A percentile compares a stretch with the other conserved stretches of the same genome.
Conservation (phyloP, 2,113 vertebrate genomes). For the Nansenia antarctica region DNA sequence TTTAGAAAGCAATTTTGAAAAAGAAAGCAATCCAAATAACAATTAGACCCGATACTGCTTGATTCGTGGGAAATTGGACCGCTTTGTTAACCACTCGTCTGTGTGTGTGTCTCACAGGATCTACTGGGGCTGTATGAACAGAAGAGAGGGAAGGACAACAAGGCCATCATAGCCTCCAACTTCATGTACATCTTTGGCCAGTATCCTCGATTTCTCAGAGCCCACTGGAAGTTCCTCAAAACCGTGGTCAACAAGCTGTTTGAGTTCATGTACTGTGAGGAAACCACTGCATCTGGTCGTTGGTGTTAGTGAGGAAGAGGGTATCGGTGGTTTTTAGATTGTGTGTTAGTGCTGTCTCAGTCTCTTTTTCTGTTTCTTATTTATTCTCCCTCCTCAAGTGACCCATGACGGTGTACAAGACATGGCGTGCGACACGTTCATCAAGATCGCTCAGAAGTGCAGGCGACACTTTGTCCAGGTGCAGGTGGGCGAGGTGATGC, state of each 20-base stretch:
- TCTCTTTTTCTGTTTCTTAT: background rate
- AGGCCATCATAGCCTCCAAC: constrained; percentile 99
- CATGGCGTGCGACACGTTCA: constrained; percentile 99
- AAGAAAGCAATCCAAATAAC: too few species aligned
- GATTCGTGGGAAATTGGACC: too few species aligned
- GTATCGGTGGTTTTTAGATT: too few species aligned
- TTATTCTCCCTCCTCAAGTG: constrained; percentile 74
- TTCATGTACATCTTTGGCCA: constrained; percentile 99
- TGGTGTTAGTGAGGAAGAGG: background rate
- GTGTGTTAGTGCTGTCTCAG: background rate
- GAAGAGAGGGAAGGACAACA: constrained; percentile 98
- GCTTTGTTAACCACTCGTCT: background rate
- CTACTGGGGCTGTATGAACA: constrained; percentile 97
- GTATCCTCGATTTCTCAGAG: constrained; percentile 95
- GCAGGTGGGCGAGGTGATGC: constrained; percentile 99
- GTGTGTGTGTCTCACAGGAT: constrained; percentile 81
- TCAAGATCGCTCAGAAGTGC: constrained; percentile 99
- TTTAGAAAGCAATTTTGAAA: too few species aligned
- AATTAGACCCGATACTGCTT: too few species aligned
- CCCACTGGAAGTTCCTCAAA: constrained; percentile 99
- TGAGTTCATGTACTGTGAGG: constrained; percentile 98
- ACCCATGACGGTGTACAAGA: constrained; percentile 98
- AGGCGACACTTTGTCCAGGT: constrained; percentile 98
- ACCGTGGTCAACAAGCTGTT: constrained; percentile 99
- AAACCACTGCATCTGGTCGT: background rate